phyloP scores from a whole-genome alignment of 1,140 invertebrate species.

The Lethrus apterus region DNA sequence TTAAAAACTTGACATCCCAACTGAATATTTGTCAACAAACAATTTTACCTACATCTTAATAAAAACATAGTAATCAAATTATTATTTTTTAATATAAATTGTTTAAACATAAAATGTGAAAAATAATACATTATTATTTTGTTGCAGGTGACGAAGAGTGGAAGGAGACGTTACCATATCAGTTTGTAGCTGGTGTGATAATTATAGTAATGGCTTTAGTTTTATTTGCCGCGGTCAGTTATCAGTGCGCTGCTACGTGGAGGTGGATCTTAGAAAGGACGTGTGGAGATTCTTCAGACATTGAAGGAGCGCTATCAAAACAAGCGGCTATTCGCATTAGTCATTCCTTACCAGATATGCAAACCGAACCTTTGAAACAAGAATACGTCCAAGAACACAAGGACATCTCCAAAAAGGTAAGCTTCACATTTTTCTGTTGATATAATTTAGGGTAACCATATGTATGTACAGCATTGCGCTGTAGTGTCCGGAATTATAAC shows the following conservation, averaged over 20 bases:
- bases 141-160: conserved; percentile 36
- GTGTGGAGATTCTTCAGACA: conserved; percentile 46
- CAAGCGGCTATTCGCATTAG: conserved; percentile 65
- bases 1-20: too few species aligned
- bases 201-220: conserved; percentile 57
- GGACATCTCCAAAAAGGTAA: conserved; percentile 58
- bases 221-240: conserved; percentile 58
- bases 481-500: too few species aligned
- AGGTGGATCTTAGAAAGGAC: conserved; percentile 55
- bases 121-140: neutral
- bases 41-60: neutral
- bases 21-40: too few species aligned
- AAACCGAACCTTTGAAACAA: conserved; percentile 60
- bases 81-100: too few species aligned
- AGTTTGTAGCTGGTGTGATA: conserved; percentile 48
- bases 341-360: conserved; percentile 65
- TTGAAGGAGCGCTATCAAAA: conserved; percentile 51
- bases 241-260: conserved; percentile 64
- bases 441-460: too few species aligned
- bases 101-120: neutral
- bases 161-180: conserved; percentile 43
- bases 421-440: too few species aligned
- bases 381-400: conserved; percentile 67
- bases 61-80: neutral
- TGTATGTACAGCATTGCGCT: too few species aligned